Percentiles rank a stretch among this genome's conserved stretches.
phyloP scores from a whole-genome alignment of 2,113 vertebrate genomes.

The Gallinago jamesoni region DNA sequence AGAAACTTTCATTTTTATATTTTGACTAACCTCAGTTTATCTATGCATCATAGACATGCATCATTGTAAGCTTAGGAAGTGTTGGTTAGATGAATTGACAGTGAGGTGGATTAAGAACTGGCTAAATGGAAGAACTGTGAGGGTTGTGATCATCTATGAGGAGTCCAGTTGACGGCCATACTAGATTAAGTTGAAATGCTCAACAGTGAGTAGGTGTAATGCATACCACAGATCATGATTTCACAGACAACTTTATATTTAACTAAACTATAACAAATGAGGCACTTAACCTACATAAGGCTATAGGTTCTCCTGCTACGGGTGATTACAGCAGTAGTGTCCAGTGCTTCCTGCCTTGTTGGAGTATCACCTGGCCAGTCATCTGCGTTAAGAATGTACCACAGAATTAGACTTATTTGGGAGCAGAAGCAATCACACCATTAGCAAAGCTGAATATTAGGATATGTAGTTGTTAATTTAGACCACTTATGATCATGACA shows the following conservation, averaged over 20 bases:
- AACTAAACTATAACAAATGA: background rate
- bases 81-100: too few relatives aligned
- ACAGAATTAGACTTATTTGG: background rate
- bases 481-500: background rate
- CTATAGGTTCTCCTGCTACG: background rate
- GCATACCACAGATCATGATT: background rate
- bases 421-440: background rate
- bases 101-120: too few relatives aligned
- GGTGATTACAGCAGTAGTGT: background rate
- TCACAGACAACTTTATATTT: background rate
- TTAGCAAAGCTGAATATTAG: background rate
- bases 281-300: background rate
- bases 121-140: too few relatives aligned
- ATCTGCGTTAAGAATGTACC: background rate
- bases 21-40: background rate
- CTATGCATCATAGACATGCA: background rate
- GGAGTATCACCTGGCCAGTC: accelerated
- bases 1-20: background rate
- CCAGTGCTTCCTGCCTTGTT: background rate
- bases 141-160: too few relatives aligned
- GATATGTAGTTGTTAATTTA: background rate
- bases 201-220: background rate
- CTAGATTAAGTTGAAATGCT: background rate
- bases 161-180: background rate
- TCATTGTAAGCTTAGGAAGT: too few relatives aligned